Percentiles rank a stretch among this genome's conserved stretches.
Evolutionary conservation across 2,888 invertebrate species (phyloP).

Genomic region (Tetragnatha montana): DNA sequence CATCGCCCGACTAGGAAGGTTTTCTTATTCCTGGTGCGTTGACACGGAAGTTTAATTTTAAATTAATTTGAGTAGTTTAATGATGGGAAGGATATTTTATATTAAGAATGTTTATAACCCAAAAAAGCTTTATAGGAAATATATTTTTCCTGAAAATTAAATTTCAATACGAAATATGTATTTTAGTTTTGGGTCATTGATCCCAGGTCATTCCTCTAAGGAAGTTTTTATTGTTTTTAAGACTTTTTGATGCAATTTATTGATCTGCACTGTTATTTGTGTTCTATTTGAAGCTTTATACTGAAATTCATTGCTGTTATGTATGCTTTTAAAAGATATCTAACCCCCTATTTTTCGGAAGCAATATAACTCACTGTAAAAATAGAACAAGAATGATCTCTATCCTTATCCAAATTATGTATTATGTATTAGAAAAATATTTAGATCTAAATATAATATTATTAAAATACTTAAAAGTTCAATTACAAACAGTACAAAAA

Average conservation of each 20-base stretch:
- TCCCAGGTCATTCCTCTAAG: neutral
- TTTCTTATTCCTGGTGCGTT: slow-evolving; percentile 17
- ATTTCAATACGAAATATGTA: neutral
- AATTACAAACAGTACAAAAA: too few species aligned
- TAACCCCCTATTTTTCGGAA: neutral
- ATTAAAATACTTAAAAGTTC: too few species aligned
- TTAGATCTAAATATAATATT: too few species aligned
- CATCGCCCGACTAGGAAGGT: slow-evolving; percentile 45
- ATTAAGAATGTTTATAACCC: neutral
- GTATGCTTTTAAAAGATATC: neutral
- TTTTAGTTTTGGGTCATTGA: neutral
- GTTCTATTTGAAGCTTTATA: too few species aligned
- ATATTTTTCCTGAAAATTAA: neutral
- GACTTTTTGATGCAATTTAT: too few species aligned
- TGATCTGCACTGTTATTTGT: too few species aligned
- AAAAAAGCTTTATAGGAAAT: neutral
- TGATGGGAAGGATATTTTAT: neutral
- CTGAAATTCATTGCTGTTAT: neutral
- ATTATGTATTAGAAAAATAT: too few species aligned
- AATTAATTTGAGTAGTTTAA: neutral
- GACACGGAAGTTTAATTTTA: neutral
- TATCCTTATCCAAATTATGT: too few species aligned
- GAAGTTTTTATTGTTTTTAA: too few species aligned
- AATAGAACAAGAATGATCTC: too few species aligned
- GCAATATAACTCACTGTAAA: slow-evolving; percentile 3